Base-by-base conservation (phyloP, 2,797 vertebrate species). In the Dromococcyx pavoninus region DNA sequence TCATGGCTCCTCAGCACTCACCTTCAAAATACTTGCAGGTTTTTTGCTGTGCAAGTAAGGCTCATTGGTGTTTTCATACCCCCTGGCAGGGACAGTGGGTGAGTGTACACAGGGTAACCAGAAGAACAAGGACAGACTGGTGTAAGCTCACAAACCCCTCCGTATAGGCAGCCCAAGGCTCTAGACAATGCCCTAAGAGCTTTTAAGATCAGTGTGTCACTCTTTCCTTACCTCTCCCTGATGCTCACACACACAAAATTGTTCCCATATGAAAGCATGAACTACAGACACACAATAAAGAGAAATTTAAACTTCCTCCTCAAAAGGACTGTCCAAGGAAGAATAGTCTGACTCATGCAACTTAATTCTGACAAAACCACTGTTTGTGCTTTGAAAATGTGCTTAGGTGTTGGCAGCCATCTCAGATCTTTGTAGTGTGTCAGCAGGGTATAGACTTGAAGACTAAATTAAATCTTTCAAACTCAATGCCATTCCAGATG, bases 391-490 rank as follows among this genome's bases (percentile, higher is more conserved):
- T 92, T 72, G 69, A 77, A 93, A 92, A 80, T 46, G 41, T 72
- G 72, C 69, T 94, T 74, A 93, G 87, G 93, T 83, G 56, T 33
- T 89, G 89, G 86, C 87, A 92, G 84, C 65, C 84, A 81, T 13
- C 89, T 91, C 92, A 58, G 84, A 64, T 10, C 75, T 86, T 88
- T 88, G 75, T 50, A 80, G 61, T 1, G 1, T 69, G 50, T 92
- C 91, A 91, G 66, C 72, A 93, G 50, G 62, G 89, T 84, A 88
- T 5, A 66, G 81, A 77, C 89, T 74, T 83, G 78, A 92, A 91
- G 82, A 92, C 23, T 62, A 84, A 93, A 72, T 83, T 28, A 56
- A 91, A 72, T 61, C 73, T 80, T 91, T 69, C 65, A 75, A 91
- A 75, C 33, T 86, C 81, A 50, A 6, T 70, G 56, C 69, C 43